These are phyloP conservation scores for Branchinecta lynchi DNA, from an alignment of 1,140 invertebrate species.

Conservation along the genomic window DNA sequence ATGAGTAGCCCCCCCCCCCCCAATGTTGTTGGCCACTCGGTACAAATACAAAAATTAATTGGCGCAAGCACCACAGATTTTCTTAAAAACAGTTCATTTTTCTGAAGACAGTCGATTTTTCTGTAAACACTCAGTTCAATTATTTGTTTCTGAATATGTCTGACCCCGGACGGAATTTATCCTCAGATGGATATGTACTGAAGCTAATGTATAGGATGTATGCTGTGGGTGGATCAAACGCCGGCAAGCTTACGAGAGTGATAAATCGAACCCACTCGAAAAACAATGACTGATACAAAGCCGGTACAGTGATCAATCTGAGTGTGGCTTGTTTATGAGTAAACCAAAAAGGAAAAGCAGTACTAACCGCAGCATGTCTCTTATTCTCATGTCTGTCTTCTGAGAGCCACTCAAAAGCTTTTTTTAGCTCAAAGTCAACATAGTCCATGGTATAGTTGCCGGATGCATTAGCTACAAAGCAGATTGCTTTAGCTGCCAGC, in stretches of 20 bases:
- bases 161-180: no score
- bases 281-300: background rate
- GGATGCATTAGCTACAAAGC: conserved; percentile 59
- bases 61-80: no score
- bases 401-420: conserved; percentile 81
- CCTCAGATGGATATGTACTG: no score
- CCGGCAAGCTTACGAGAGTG: background rate
- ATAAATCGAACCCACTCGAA: background rate
- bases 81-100: no score
- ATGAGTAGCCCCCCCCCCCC: no score
- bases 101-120: no score
- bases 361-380: conserved; percentile 63
- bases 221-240: no score
- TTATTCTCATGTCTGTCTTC: conserved; percentile 76
- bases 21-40: no score
- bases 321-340: background rate
- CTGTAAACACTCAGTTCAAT: no score
- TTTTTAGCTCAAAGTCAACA: conserved; percentile 89
- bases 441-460: conserved; percentile 87
- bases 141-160: no score
- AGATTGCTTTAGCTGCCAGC: conserved; percentile 52
- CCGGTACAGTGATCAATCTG: background rate
- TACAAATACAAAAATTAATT: no score
- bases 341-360: background rate
- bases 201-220: no score